Conservation (phyloP, 2,113 vertebrate genomes). For the Ascaphus truei region DNA sequence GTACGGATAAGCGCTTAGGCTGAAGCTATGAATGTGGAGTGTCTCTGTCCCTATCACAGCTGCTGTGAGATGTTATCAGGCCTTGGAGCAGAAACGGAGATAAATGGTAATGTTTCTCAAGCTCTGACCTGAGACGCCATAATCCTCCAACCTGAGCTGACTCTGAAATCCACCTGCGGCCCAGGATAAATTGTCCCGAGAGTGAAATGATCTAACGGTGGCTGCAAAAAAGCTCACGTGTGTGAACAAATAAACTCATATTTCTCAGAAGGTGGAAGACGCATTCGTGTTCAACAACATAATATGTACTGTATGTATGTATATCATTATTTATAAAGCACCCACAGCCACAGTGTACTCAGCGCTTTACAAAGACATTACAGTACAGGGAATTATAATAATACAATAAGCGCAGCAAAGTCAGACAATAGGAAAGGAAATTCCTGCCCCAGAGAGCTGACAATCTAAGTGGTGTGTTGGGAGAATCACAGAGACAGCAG, state of each 20-base stretch:
- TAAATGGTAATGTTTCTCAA: not conserved
- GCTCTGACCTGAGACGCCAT: slow-evolving; percentile 1
- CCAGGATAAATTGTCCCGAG: not conserved
- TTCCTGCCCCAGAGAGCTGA: too few relatives aligned
- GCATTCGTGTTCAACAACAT: not conserved
- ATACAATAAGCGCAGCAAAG: too few relatives aligned
- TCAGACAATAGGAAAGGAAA: too few relatives aligned
- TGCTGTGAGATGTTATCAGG: slow-evolving; percentile 17
- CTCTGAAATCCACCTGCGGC: not conserved
- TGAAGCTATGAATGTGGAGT: not conserved
- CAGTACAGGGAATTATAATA: too few relatives aligned
- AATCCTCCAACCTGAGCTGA: not conserved
- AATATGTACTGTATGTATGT: not conserved
- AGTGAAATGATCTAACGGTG: not conserved
- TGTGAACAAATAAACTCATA: too few relatives aligned
- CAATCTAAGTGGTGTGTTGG: too few relatives aligned
- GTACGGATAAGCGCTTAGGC: too few relatives aligned
- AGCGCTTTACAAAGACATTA: too few relatives aligned
- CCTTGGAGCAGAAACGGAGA: not conserved
- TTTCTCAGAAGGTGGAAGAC: not conserved
- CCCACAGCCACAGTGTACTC: not conserved
- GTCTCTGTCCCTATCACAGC: not conserved
- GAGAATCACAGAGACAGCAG: too few relatives aligned
- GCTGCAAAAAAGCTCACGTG: too few relatives aligned
- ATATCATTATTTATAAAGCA: not conserved